These are phyloP conservation scores for Drosophila nasuta DNA, from an alignment of 1,140 invertebrate species.

Conservation along the genomic window DNA sequence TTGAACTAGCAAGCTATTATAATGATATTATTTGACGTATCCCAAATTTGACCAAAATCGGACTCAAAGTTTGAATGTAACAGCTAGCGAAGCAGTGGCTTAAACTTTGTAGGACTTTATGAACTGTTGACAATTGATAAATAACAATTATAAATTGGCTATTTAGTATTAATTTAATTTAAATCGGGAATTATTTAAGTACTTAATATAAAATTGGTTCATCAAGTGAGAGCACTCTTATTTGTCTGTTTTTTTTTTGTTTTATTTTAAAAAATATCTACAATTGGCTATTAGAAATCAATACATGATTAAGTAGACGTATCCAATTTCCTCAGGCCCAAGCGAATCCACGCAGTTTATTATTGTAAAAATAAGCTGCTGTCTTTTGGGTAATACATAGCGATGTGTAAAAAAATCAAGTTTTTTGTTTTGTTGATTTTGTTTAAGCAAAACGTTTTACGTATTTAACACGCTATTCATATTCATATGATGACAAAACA, in stretches of 20 bases:
- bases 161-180: background rate
- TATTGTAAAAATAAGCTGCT: background rate
- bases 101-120: too few species aligned
- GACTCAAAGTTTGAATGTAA: too few species aligned
- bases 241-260: conserved; percentile 42
- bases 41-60: too few species aligned
- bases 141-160: background rate
- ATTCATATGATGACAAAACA: conserved; percentile 48
- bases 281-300: conserved; percentile 76
- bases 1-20: too few species aligned
- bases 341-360: conserved; percentile 49
- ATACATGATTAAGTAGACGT: conserved; percentile 24
- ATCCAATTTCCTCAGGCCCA: conserved; percentile 15
- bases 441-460: conserved; percentile 29
- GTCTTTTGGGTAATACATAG: background rate
- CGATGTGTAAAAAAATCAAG: background rate
- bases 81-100: too few species aligned
- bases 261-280: conserved; percentile 65
- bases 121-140: conserved; percentile 5
- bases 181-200: background rate
- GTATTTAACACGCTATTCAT: conserved; percentile 45
- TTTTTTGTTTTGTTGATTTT: conserved; percentile 2
- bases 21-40: too few species aligned
- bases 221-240: conserved; percentile 21
- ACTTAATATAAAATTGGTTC: conserved; percentile 16